Base-by-base conservation (phyloP, 2,113 vertebrate genomes). In the Myiopsitta monachus region DNA sequence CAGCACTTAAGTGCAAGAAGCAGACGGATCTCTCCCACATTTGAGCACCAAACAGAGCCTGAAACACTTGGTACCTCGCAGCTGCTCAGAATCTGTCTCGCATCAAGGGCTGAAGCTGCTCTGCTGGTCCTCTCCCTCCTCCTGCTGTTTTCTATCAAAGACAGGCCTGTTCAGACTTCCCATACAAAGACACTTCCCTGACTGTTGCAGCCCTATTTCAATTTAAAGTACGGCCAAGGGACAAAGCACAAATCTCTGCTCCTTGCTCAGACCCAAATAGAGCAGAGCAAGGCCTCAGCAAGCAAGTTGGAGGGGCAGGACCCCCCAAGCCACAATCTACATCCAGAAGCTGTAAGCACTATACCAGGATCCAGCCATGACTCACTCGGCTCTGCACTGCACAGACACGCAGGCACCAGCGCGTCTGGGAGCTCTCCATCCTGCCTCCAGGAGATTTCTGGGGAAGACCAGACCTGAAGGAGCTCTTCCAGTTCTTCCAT, bases 1-100 rank as follows among this genome's bases (percentile, higher is more conserved):
- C 3, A 1, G 27, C 67, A 18, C 36, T 2, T 16, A 62, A 77
- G 23, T 33, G 72, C 91, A 78, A 54, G 76, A 46, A 87, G 77
- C 85, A 93, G 68, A 79, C 8, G 0, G 44, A 64, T 86, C 43
- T 74, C 90, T 92, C 83, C 91, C 78, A 91, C 66, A 61, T 61
- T 61, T 31, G 49, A 76, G 62, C 91, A 61, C 67, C 67, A 83
- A 73, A 73, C 79, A 88, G 69, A 94, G 70, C 75, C 75, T 62
- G 69, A 77, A 81, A 83, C 77, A 41, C 87, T 61, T 14, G 51
- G 93, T 78, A 36, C 61, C 43, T 61, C 0, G 0, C 88, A 97
- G 95, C 85, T 91, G 88, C 83, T 94, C 88, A 49, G 87, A 84
- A 76, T 57, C 73, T 39, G 79, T 86, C 69, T 82, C 70, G 57